These are phyloP conservation scores for Campylomormyrus numenius DNA, from an alignment of 2,113 vertebrate genomes.

Conservation along the genomic window DNA sequence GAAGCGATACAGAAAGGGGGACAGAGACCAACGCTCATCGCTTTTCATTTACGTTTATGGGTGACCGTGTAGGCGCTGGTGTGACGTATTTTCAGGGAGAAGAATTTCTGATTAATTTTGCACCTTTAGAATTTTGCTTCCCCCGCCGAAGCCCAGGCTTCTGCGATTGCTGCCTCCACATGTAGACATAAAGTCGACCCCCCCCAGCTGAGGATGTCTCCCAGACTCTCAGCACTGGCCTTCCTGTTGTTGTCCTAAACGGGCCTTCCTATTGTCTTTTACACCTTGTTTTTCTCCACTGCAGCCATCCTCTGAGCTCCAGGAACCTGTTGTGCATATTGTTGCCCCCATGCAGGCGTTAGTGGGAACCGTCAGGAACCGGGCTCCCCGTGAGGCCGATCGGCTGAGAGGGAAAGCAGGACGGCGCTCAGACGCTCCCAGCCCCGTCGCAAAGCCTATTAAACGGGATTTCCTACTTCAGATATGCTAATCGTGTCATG, in stretches of 20 bases:
- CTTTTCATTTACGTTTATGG: neutral
- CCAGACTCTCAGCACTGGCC: neutral
- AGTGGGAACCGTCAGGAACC: neutral
- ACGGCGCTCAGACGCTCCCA: neutral
- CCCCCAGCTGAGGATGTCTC: neutral
- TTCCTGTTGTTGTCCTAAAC: neutral
- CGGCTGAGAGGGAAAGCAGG: neutral
- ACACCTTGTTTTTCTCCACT: neutral
- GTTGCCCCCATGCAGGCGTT: neutral
- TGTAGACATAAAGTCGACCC: neutral
- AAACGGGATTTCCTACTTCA: neutral
- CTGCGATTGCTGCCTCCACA: neutral
- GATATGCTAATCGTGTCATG: neutral
- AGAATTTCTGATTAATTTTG: neutral
- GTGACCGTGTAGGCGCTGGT: neutral
- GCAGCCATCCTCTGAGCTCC: neutral
- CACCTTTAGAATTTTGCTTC: neutral
- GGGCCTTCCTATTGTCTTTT: neutral
- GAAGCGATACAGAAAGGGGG: neutral
- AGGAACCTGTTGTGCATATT: neutral
- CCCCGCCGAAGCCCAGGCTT: neutral
- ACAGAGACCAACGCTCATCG: neutral
- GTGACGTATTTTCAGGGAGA: neutral
- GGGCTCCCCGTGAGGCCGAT: neutral
- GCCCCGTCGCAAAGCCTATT: neutral